These are phyloP conservation scores for Tipula confusa DNA, from an alignment of 2,888 invertebrate genomes.

Conservation along the genomic window DNA sequence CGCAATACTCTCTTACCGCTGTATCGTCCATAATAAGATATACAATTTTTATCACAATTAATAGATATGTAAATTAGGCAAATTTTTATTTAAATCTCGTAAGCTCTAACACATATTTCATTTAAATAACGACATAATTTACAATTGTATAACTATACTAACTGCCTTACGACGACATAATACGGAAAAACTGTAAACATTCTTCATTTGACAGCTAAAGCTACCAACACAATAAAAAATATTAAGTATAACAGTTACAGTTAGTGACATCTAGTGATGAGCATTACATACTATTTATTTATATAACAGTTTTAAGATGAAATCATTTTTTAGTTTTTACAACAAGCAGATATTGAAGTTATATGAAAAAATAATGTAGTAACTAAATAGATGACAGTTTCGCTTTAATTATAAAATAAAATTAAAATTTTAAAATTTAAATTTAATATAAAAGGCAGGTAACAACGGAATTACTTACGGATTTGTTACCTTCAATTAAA, in stretches of 20 bases:
- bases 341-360: too few relatives aligned
- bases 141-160: too few relatives aligned
- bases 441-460: too few relatives aligned
- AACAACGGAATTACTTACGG: too few relatives aligned
- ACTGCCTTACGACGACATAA: too few relatives aligned
- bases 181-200: background rate
- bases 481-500: too few relatives aligned
- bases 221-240: background rate
- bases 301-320: background rate
- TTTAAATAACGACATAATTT: background rate
- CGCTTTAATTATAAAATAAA: too few relatives aligned
- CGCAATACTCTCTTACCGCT: background rate
- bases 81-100: background rate
- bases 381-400: too few relatives aligned
- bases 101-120: background rate
- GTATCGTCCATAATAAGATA: background rate
- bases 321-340: too few relatives aligned
- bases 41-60: background rate
- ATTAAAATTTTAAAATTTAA: too few relatives aligned
- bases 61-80: background rate
- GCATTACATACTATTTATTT: background rate
- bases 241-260: background rate
- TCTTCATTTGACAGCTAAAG: background rate
- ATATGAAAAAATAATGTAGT: too few relatives aligned
- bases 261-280: background rate